Conservation (phyloP, 1,140 invertebrate species). For the Apolygus lucorum region DNA sequence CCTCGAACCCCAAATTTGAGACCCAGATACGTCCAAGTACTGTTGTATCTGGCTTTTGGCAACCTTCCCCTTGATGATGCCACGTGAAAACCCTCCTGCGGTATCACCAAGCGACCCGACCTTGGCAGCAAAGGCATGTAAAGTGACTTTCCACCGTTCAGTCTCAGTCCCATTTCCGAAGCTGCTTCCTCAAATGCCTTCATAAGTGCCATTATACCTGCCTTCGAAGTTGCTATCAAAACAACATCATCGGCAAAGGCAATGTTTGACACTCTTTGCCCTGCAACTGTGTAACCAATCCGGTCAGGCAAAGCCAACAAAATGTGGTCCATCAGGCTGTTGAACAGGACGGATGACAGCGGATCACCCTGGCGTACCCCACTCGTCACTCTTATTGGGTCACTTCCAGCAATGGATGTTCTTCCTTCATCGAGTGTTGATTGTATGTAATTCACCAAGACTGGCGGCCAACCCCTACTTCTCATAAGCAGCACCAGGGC, state of each 20-base stretch:
- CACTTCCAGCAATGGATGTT: not conserved
- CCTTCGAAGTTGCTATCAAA: not conserved
- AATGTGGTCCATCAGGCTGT: not conserved
- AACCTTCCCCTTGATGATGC: not conserved
- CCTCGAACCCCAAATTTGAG: not conserved
- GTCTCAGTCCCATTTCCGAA: not conserved
- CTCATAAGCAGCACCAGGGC: not conserved
- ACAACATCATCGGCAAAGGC: not conserved
- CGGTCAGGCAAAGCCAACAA: not conserved
- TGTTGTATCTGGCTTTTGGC: not conserved
- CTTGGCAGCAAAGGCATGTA: not conserved
- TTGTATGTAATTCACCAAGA: not conserved
- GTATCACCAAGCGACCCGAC: not conserved
- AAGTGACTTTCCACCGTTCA: not conserved
- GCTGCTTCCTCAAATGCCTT: not conserved
- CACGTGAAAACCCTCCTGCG: not conserved
- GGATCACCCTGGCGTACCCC: not conserved
- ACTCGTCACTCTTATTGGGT: not conserved
- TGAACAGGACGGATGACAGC: not conserved
- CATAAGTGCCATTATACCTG: not conserved
- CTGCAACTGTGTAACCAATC: not conserved
- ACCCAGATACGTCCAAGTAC: not conserved
- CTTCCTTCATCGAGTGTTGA: not conserved
- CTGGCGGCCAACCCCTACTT: not conserved
- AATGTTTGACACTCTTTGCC: not conserved